Conservation (phyloP, 2,888 invertebrate species). For the Callimorpha dominula region DNA sequence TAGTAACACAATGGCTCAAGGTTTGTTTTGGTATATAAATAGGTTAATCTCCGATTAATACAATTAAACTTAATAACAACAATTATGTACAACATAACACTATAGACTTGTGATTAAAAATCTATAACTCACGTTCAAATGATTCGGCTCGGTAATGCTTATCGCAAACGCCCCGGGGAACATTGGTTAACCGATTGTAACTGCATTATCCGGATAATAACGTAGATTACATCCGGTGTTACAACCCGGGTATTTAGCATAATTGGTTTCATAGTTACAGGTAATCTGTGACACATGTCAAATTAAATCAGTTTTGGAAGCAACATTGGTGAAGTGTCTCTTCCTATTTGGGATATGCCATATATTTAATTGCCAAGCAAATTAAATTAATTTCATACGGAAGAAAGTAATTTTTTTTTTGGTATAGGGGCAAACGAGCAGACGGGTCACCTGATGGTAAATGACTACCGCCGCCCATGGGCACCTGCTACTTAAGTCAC, state of each 20-base stretch:
- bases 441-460: too few species aligned
- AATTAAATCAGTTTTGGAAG: neutral
- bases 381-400: too few species aligned
- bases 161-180: constrained; percentile 50
- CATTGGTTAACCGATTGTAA: constrained; percentile 61
- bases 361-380: too few species aligned
- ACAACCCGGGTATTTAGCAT: constrained; percentile 42
- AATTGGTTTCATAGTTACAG: constrained; percentile 39
- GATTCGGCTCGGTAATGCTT: constrained; percentile 32
- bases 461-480: too few species aligned
- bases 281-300: constrained; percentile 17
- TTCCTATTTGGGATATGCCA: neutral
- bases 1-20: too few species aligned
- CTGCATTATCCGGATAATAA: constrained; percentile 71
- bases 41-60: too few species aligned
- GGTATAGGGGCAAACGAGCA: too few species aligned
- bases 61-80: neutral
- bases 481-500: too few species aligned
- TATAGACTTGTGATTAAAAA: neutral
- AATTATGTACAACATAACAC: neutral
- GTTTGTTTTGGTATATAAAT: too few species aligned
- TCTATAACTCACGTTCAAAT: constrained; percentile 42
- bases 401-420: too few species aligned
- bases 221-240: constrained; percentile 67
- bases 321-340: neutral